Evolutionary conservation across 2,888 invertebrate genomes (phyloP), one percentile per base, ranked within the genome.

Genomic region (Dicranocentrus wangi): DNA sequence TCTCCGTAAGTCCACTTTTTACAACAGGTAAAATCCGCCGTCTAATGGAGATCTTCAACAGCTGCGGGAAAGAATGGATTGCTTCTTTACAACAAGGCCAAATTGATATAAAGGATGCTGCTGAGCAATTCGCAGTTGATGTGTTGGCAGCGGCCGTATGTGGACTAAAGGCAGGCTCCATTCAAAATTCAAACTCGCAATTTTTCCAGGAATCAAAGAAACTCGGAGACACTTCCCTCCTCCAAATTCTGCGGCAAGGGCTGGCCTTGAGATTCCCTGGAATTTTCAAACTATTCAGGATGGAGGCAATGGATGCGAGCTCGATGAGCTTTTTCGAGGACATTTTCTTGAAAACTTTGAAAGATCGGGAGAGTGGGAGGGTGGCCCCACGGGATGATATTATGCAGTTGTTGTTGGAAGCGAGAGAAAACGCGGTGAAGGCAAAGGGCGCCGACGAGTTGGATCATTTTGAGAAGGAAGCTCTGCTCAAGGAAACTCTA

Each of bases 111-210:
- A 60, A 55, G 7, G 10, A 19, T 2, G 47, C 2, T 10, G 13
- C 55, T n/a, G 8, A 2, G 7, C 55, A 55, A 19, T 51, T 13
- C 17, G 17, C 51, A 5, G 51, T 55, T 19, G 55, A 55, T 7
- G 23, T 21, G 85, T 88, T 89, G 1, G 87, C 87, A 0, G 88
- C 88, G 0, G 87, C 89, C 1, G 88, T 90, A 0, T 90, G 90
- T 79, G 90, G 90, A 0, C 88, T 90, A 5, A 88, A 87, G 3
- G 87, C 88, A 0, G 84, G 88, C 42, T 86, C 87, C 0, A 87
- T 88, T 1, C 89, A 89, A 65, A 72, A 87, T 43, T 68, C 66
- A 3, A 87, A 89, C 27, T 75, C 89, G 88, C 0, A 89, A 88
- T n/a, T 90, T 89, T 42, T 86, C 87, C 15, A 53, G 42, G 69